Evolutionary conservation across 2,797 vertebrate genomes (phyloP).

Genomic region (Squalus acanthias): DNA sequence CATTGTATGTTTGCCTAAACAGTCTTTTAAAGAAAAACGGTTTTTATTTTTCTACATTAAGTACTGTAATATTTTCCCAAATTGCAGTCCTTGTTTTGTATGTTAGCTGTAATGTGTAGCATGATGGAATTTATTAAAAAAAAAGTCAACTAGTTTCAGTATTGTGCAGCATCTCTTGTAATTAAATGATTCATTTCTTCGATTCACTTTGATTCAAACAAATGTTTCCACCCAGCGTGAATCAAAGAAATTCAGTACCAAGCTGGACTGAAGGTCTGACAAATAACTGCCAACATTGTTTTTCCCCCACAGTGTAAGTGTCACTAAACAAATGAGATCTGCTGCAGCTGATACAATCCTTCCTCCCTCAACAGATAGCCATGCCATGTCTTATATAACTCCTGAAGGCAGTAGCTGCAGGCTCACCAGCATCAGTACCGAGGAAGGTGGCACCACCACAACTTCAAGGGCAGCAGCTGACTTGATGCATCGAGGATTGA

Average conservation of each 20-base stretch:
- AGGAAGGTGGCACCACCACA: not conserved
- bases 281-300: not conserved
- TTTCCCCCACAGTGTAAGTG: not conserved
- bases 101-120: conserved; percentile 26
- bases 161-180: not conserved
- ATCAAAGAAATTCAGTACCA: not conserved
- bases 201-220: not conserved
- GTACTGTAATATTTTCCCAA: conserved; percentile 19
- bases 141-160: conserved; percentile 8
- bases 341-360: not conserved
- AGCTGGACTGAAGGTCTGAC: not conserved
- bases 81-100: not conserved
- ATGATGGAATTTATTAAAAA: conserved; percentile 15
- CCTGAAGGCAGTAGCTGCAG: not conserved
- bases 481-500: not conserved
- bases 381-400: not conserved
- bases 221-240: not conserved
- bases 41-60: conserved; percentile 34
- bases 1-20: conserved; percentile 3
- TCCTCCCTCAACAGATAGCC: not conserved
- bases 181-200: conserved; percentile 13
- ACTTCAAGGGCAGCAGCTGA: not conserved
- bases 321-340: not conserved
- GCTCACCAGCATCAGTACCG: not conserved
- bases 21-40: not conserved